Conservation (phyloP, 2,888 invertebrate genomes). For the Shargacucullia verbasci region DNA sequence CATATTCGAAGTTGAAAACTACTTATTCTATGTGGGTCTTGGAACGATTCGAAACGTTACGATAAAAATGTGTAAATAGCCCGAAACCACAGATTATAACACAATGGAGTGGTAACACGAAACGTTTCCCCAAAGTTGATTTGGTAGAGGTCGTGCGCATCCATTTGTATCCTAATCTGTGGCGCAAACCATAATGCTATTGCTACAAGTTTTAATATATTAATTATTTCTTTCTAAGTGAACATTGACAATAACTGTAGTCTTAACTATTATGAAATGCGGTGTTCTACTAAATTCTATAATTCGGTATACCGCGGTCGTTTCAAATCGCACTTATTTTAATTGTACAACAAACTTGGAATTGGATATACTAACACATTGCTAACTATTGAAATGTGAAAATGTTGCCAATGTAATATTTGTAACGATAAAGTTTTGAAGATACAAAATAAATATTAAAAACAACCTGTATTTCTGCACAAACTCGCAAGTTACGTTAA, state of each 20-base stretch:
- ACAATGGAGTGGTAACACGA: neutral
- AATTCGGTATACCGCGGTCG: constrained; percentile 20
- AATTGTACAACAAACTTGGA: constrained; percentile 44
- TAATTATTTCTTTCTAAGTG: constrained; percentile 27
- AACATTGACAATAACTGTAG: constrained; percentile 19
- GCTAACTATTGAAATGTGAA: constrained; percentile 22
- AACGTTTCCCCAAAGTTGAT: too few relatives aligned
- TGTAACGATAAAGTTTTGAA: constrained; percentile 25
- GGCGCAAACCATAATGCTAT: constrained; percentile 9
- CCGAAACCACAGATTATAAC: constrained; percentile 15
- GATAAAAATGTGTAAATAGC: constrained; percentile 24
- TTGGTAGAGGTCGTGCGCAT: too few relatives aligned
- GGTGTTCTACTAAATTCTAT: constrained; percentile 14
- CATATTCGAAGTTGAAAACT: constrained; percentile 53
- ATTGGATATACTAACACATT: constrained; percentile 16
- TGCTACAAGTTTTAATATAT: constrained; percentile 18
- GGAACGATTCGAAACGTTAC: constrained; percentile 47
- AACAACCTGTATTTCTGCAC: constrained; percentile 14
- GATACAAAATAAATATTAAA: constrained; percentile 8
- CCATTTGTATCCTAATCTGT: neutral
- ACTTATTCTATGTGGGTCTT: constrained; percentile 19
- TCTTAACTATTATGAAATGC: constrained; percentile 38
- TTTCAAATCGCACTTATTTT: constrained; percentile 46
- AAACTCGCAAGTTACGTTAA: constrained; percentile 6
- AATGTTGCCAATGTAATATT: constrained; percentile 42